Base-by-base conservation (phyloP, 2,113 vertebrate genomes). In the Meriones unguiculatus region DNA sequence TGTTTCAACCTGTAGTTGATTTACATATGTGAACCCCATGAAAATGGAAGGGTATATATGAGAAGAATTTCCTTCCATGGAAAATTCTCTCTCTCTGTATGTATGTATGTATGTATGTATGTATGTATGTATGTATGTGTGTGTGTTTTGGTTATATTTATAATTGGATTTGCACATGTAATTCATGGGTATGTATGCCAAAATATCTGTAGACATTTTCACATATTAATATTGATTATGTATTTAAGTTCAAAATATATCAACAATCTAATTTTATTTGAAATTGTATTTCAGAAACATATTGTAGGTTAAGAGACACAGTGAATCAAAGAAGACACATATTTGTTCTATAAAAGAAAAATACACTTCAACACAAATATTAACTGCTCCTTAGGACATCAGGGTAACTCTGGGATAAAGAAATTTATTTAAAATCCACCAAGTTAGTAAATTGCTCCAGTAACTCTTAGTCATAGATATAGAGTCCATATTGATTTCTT, bases 401-500 rank as follows among this genome's bases (percentile, higher is more conserved):
- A 80, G 62, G 32, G 13, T 89, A 90, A 62, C 87, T 20, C 35
- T 76, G 28, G 30, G 65, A 84, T 80, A 82, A 78, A 76, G 8
- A 76, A 67, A 81, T 91, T 62, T 91, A 57, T 91, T 96, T 90
- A 91, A 97, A 94, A 95, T 24, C 18, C 54, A 84, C 52, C n/a
- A 81, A 69, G 30, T 76, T 59, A 95, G 89, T 59, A 94, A 84
- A 80, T 30, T 81, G 11, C 75, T 4, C 3, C 17, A 54, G 75
- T 28, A 54, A n/a, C 87, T 90, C 73, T 80, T 89, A 72, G 70
- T 73, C 84, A 35, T 57, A 24, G 38, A 73, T 77, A 52, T 12
- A 87, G 64, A 35, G 25, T n/a, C 92, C 96, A 69, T 28, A 91
- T 94, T 87, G 82, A 95, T 96, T 96, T 93, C 80, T 70, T 93